These are phyloP conservation scores for Colostygia pectinataria DNA, from an alignment of 2,888 invertebrate species.

Conservation along the genomic window DNA sequence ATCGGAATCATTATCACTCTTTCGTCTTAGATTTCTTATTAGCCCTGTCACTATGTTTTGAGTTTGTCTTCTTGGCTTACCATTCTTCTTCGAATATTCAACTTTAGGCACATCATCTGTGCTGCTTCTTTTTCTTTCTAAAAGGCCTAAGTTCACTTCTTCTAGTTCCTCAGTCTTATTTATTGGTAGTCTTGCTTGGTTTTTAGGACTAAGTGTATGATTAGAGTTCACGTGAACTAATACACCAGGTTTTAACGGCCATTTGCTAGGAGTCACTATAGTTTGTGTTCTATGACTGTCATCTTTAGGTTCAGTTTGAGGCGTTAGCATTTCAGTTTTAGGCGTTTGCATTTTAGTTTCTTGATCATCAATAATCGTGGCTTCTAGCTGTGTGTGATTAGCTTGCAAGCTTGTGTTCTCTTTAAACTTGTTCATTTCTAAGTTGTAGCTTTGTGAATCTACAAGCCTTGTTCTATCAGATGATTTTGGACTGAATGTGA, in stretches of 20 bases:
- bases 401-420: constrained; percentile 47
- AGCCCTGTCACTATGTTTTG: constrained; percentile 66
- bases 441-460: constrained; percentile 49
- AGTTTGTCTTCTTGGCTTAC: constrained; percentile 57
- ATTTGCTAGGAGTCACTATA: constrained; percentile 85
- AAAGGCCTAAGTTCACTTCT: constrained; percentile 64
- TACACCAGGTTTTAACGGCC: constrained; percentile 95
- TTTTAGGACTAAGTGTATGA: constrained; percentile 86
- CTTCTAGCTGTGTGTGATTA: constrained; percentile 53
- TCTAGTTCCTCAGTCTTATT: constrained; percentile 46
- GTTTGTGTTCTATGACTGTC: constrained; percentile 57
- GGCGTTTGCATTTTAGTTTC: constrained; percentile 51
- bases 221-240: constrained; percentile 93
- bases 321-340: constrained; percentile 48
- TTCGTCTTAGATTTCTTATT: constrained; percentile 64
- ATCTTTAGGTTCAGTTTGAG: constrained; percentile 51
- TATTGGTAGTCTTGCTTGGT: constrained; percentile 67
- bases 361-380: constrained; percentile 48
- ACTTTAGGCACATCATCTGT: constrained; percentile 46
- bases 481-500: constrained; percentile 74
- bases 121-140: constrained; percentile 63
- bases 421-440: constrained; percentile 69
- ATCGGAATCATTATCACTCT: constrained; percentile 66
- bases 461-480: constrained; percentile 76
- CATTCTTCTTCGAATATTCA: constrained; percentile 70